A percentile compares a stretch with the other conserved stretches of the same genome.
These are phyloP conservation scores for Monopis laevigella DNA, from an alignment of 2,888 invertebrate genomes.

Conservation along the genomic window DNA sequence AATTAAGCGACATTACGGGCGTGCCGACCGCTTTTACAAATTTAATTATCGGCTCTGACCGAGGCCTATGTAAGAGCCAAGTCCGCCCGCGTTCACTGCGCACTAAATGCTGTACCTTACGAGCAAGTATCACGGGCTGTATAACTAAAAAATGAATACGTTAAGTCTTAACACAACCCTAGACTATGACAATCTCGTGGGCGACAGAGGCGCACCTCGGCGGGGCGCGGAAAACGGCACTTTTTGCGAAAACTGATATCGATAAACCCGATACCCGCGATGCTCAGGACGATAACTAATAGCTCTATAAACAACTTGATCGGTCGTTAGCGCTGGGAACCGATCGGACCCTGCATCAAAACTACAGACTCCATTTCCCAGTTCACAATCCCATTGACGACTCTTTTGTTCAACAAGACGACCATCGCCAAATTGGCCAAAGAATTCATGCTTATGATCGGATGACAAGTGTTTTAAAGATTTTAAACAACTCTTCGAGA, in stretches of 20 bases:
- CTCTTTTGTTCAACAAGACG: too few relatives aligned
- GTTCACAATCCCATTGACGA: too few relatives aligned
- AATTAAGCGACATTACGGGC: slow-evolving; percentile 21
- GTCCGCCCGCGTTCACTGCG: background rate
- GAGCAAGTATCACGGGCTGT: background rate
- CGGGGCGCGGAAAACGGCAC: slow-evolving; percentile 34
- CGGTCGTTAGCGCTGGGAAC: slow-evolving; percentile 47
- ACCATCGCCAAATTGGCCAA: too few relatives aligned
- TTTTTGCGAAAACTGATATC: slow-evolving; percentile 51
- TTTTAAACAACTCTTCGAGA: too few relatives aligned
- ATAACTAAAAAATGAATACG: background rate
- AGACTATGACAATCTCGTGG: slow-evolving; percentile 2
- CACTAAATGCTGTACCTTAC: background rate
- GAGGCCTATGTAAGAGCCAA: background rate
- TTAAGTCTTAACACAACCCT: slow-evolving; percentile 10
- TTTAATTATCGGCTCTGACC: slow-evolving; percentile 25
- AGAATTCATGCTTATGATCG: too few relatives aligned
- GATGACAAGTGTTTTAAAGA: too few relatives aligned
- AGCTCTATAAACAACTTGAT: slow-evolving; percentile 62
- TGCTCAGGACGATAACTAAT: slow-evolving; percentile 37
- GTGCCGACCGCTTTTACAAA: slow-evolving; percentile 29
- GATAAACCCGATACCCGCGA: slow-evolving; percentile 32
- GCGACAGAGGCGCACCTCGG: slow-evolving; percentile 2
- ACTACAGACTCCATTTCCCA: too few relatives aligned
- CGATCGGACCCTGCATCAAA: too few relatives aligned